phyloP scores from a whole-genome alignment of 2,888 invertebrate genomes.

The Diplolepis rosae region DNA sequence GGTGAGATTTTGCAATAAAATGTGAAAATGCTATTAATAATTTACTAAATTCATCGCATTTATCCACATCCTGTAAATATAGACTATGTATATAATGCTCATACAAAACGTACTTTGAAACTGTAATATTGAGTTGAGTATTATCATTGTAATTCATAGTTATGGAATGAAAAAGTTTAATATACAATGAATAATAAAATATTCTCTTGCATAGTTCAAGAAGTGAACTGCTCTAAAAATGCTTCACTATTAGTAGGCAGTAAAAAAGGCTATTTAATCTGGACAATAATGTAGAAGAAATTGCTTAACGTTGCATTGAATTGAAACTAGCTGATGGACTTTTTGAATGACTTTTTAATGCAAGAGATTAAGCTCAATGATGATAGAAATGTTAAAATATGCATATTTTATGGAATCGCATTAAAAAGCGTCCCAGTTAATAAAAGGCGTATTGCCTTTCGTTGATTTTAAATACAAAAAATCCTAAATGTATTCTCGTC shows the following conservation, averaged over 20 bases:
- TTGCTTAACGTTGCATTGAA: background rate
- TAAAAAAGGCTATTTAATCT: background rate
- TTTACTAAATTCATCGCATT: no score
- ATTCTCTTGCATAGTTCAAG: no score
- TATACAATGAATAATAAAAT: no score
- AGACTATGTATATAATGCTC: no score
- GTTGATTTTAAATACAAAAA: slow-evolving; percentile 4
- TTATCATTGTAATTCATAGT: no score
- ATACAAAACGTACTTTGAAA: no score
- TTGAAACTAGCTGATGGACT: background rate
- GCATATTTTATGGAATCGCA: slow-evolving; percentile 6
- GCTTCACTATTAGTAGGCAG: background rate
- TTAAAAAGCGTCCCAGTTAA: slow-evolving; percentile 8
- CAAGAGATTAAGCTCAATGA: background rate
- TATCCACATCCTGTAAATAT: no score
- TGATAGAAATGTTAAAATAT: background rate
- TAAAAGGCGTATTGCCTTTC: slow-evolving; percentile 1
- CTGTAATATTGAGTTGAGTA: no score
- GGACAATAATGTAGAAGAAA: background rate
- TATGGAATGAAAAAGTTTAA: no score
- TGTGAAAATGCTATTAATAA: no score
- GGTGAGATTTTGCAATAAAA: no score
- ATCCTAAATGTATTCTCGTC: background rate
- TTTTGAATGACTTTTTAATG: background rate
- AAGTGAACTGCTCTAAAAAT: background rate